phyloP scores from a whole-genome alignment of 2,888 invertebrate genomes.

The Cheilosia impressa region DNA sequence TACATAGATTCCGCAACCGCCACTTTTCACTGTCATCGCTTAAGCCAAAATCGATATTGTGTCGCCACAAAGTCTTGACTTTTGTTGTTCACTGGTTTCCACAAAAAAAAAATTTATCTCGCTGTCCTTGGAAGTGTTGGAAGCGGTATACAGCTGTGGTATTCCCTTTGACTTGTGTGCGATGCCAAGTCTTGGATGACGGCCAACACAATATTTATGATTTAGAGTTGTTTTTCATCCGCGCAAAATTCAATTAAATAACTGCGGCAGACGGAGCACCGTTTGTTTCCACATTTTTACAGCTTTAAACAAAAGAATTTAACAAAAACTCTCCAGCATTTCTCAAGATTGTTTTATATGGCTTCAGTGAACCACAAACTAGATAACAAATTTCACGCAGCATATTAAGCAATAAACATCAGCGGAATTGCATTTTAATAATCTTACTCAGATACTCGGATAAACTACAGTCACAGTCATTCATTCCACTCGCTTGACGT shows the following conservation, averaged over 20 bases:
- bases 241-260: constrained; percentile 24
- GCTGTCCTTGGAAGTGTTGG: constrained; percentile 56
- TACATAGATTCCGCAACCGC: constrained; percentile 8
- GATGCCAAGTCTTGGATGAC: constrained; percentile 59
- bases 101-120: too few relatives aligned
- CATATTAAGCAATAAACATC: too few relatives aligned
- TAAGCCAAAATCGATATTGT: constrained; percentile 43
- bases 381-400: background rate
- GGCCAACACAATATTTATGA: constrained; percentile 55
- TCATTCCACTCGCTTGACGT: constrained; percentile 18
- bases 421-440: too few relatives aligned
- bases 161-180: constrained; percentile 50
- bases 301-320: too few relatives aligned
- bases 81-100: constrained; percentile 22
- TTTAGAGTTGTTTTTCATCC: constrained; percentile 26
- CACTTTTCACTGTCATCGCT: background rate
- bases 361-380: constrained; percentile 17
- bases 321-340: too few relatives aligned
- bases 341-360: constrained; percentile 8
- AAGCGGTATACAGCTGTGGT: constrained; percentile 38
- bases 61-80: constrained; percentile 62
- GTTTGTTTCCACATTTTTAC: too few relatives aligned
- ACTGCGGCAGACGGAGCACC: constrained; percentile 13
- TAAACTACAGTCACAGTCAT: background rate
- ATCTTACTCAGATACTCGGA: too few relatives aligned